Evolutionary conservation across 2,888 invertebrate genomes (phyloP), one percentile per base, ranked within the genome.

Genomic region (Diarsia rubi): DNA sequence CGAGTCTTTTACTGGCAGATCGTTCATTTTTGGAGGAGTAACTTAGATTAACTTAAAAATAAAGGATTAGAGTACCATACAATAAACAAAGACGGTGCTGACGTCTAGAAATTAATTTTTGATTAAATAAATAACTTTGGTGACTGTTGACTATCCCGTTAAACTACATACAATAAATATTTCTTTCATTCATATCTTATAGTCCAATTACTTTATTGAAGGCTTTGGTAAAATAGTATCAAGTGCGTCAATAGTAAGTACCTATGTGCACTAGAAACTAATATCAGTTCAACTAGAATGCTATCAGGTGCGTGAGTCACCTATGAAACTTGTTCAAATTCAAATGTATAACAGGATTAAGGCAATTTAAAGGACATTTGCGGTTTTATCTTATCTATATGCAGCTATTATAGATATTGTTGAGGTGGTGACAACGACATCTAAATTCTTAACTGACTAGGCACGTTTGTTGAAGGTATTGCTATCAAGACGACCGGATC

Each of bases 221-320:
- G 5, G n/a, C 21, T n/a, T 31, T 59, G 19, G 8, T 57, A 27
- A 27, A 57, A 57, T 14, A 3, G 31, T 31, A 16, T 11, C 1
- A 9, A 57, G 19, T 71, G 65, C 62, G 37, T 69, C 63, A 21
- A 31, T 59, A 65, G 2, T 49, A 31, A 63, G 52, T 77, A 37
- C 2, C 31, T 44, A 59, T 63, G n/a, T 57, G 37, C 11, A 42
- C 60, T 27, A 19, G 47, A 44, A 19, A 69, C 47, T 42, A 69
- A 82, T 66, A 42, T 44, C 37, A 44, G 44, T 21, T 57, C 44
- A 76, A 64, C 66, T 42, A 68, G 72, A 77, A 70, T 60, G 62
- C 57, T 77, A 82, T 84, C 72, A 82, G 66, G 72, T 84, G 82
- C 72, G 60, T 82, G 82, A 82, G 54, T 82, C 85, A 82, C 24